Percentiles rank a stretch among this genome's conserved stretches.
Conservation (phyloP, 2,113 vertebrate genomes). For the Irena cyanogastra region DNA sequence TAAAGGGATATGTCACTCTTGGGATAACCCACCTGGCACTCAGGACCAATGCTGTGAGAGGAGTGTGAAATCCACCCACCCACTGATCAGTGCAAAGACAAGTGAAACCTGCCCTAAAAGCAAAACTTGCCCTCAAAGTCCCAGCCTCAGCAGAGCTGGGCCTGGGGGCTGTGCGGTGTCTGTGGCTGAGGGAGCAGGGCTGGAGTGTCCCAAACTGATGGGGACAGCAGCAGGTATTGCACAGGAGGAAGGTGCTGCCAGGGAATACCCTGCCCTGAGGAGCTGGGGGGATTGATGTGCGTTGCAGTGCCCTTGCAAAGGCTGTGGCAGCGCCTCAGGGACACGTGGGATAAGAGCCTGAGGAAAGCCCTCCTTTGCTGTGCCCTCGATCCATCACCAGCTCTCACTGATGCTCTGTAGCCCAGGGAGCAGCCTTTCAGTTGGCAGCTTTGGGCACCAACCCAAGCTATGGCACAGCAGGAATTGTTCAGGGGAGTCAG, state of each 20-base stretch:
- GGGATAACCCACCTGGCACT: neutral
- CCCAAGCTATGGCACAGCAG: neutral
- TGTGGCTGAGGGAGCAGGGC: neutral
- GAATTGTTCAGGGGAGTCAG: neutral
- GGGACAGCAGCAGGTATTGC: neutral
- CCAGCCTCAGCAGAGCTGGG: neutral
- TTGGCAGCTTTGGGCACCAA: neutral
- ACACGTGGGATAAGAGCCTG: neutral
- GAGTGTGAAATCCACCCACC: slow-evolving; percentile 17
- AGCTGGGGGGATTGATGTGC: neutral
- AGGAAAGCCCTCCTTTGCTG: neutral
- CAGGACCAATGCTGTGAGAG: slow-evolving; percentile 28
- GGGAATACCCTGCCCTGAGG: neutral
- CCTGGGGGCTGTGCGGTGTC: neutral
- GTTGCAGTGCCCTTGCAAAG: rapidly evolving
- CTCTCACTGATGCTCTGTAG: neutral
- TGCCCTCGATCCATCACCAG: rapidly evolving
- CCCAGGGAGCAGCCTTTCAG: rapidly evolving
- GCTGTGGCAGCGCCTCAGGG: neutral
- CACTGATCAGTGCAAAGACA: neutral
- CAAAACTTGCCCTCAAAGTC: neutral
- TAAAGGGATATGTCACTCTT: neutral
- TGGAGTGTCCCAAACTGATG: neutral
- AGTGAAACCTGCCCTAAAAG: slow-evolving; percentile 1
- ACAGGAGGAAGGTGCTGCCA: neutral